These are phyloP conservation scores for Misgurnus anguillicaudatus DNA, from an alignment of 2,113 vertebrate genomes.

Conservation along the genomic window DNA sequence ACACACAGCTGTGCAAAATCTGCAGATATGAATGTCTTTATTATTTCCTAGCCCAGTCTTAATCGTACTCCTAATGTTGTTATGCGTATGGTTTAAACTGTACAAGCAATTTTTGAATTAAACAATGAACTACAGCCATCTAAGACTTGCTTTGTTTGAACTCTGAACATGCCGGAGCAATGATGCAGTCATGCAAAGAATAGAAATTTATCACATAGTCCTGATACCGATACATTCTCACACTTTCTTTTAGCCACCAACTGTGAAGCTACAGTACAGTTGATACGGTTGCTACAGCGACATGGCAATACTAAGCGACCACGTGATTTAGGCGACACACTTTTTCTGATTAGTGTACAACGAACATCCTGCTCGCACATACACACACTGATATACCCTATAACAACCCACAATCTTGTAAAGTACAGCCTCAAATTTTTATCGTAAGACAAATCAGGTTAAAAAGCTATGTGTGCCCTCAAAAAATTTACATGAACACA, in stretches of 20 bases:
- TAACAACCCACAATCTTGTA: too few species aligned
- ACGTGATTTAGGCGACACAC: conserved; percentile 49
- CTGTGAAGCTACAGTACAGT: conserved; percentile 49
- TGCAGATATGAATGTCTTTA: not conserved
- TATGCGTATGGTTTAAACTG: not conserved
- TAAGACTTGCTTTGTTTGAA: conserved; percentile 22
- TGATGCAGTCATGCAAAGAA: conserved; percentile 67
- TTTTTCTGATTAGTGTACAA: conserved; percentile 55
- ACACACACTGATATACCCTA: not conserved
- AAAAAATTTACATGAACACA: not conserved
- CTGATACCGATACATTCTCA: not conserved
- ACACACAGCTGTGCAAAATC: not conserved
- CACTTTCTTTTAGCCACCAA: conserved; percentile 30
- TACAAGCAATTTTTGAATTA: too few species aligned
- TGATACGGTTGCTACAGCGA: conserved; percentile 59
- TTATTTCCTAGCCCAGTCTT: not conserved
- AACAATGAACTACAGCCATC: not conserved
- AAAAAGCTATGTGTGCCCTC: not conserved
- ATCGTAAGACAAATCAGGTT: too few species aligned
- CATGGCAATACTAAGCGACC: conserved; percentile 35
- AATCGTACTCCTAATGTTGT: not conserved
- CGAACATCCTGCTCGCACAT: conserved; percentile 35
- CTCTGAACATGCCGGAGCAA: conserved; percentile 50
- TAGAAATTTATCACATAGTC: conserved; percentile 63
- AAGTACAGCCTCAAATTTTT: not conserved